These are phyloP conservation scores for Parnassius apollo DNA, from an alignment of 2,888 invertebrate species.

Conservation along the genomic window DNA sequence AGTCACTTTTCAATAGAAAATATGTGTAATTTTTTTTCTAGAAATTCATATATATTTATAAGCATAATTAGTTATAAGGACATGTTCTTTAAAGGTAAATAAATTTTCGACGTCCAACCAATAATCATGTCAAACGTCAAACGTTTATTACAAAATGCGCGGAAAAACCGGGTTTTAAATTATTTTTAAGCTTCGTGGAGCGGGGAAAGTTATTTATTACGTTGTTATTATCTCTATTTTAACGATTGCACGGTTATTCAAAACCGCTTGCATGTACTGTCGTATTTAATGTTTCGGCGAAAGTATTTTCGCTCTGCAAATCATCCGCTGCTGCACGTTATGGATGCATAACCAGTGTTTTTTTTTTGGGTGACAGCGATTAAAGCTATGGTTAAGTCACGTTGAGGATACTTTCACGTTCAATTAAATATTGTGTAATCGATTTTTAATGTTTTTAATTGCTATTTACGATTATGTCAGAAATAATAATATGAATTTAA, in stretches of 20 bases:
- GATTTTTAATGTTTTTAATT: conserved; percentile 9
- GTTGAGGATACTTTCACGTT: conserved; percentile 4
- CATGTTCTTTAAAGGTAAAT: too few species aligned
- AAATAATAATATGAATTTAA: conserved; percentile 3
- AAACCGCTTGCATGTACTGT: conserved; percentile 21
- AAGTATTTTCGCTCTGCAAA: conserved; percentile 19
- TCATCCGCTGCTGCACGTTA: conserved; percentile 3
- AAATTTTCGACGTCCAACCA: too few species aligned
- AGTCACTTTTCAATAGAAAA: too few species aligned
- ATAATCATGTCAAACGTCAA: too few species aligned
- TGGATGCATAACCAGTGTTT: conserved; percentile 9
- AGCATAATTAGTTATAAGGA: too few species aligned
- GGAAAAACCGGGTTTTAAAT: conserved; percentile 5
- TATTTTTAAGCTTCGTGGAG: neutral
- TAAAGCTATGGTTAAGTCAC: neutral
- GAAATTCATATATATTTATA: too few species aligned
- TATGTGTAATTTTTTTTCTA: too few species aligned
- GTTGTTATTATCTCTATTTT: conserved; percentile 26
- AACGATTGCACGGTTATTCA: conserved; percentile 25
- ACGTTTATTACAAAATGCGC: neutral
- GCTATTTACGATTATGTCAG: conserved; percentile 1
- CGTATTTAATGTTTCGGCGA: conserved; percentile 25
- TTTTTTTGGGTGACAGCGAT: conserved; percentile 12
- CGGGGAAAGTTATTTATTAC: conserved; percentile 25
- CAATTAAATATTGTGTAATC: conserved; percentile 7